Evolutionary conservation across 2,113 vertebrate species (phyloP).

Genomic region (Salvator merianae): DNA sequence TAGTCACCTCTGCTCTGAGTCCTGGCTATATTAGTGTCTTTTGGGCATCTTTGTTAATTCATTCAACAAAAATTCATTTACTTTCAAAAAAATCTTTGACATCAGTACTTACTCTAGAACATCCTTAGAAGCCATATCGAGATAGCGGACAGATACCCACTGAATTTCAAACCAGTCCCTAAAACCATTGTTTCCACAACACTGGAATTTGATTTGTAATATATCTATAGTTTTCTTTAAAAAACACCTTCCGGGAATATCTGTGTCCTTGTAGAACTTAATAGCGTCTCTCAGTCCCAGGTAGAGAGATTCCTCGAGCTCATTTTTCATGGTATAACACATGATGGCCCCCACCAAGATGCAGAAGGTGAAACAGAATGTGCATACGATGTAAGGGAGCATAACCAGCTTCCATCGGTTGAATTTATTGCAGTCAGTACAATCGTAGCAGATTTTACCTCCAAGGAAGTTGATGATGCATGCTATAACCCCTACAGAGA

Average conservation of each 20-base stretch:
- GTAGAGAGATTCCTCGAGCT: conserved; percentile 83
- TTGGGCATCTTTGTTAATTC: background rate
- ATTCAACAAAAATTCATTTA: background rate
- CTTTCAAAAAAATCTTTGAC: background rate
- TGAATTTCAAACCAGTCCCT: conserved; percentile 91
- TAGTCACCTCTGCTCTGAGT: too few relatives aligned
- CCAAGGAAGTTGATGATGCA: conserved; percentile 88
- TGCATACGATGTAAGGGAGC: conserved; percentile 86
- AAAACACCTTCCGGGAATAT: conserved; percentile 87
- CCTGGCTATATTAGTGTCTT: background rate
- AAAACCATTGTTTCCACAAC: conserved; percentile 86
- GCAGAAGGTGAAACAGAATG: conserved; percentile 87
- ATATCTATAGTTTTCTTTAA: conserved; percentile 85
- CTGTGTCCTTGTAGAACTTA: conserved; percentile 86
- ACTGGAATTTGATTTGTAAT: conserved; percentile 85
- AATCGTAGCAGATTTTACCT: conserved; percentile 90
- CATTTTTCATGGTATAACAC: conserved; percentile 85
- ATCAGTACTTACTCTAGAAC: conserved; percentile 83
- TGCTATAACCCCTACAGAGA: conserved; percentile 83
- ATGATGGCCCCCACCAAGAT: conserved; percentile 84
- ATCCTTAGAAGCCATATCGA: conserved; percentile 85
- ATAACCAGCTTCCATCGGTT: conserved; percentile 86
- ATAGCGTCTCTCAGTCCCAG: conserved; percentile 82
- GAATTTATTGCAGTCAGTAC: conserved; percentile 83
- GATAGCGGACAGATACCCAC: conserved; percentile 86